phyloP scores from a whole-genome alignment of 1,140 invertebrate genomes.

The Papilio polyxenes region DNA sequence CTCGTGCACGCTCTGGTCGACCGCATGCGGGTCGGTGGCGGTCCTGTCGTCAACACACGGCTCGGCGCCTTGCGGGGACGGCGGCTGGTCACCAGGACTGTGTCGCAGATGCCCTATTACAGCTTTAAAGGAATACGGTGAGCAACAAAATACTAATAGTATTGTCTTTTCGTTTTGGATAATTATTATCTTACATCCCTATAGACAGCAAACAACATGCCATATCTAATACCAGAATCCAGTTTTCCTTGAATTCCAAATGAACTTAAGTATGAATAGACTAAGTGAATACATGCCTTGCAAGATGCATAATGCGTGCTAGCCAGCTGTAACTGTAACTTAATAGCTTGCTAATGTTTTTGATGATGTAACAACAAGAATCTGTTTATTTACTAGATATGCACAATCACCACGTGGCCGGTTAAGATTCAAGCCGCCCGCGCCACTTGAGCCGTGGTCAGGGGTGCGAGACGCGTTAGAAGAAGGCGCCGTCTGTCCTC shows the following conservation, averaged over 20 bases:
- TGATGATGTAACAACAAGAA: not conserved
- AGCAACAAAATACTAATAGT: not conserved
- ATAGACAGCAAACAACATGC: too few relatives aligned
- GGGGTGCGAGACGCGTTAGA: constrained; percentile 82
- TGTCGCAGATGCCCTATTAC: constrained; percentile 79
- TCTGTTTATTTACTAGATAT: constrained; percentile 60
- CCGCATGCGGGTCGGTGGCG: constrained; percentile 78
- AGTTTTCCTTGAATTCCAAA: too few relatives aligned
- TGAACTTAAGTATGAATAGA: too few relatives aligned
- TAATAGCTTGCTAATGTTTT: not conserved
- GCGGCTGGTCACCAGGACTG: constrained; percentile 78
- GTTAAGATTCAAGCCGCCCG: constrained; percentile 80
- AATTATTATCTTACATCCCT: too few relatives aligned
- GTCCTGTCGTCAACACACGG: constrained; percentile 71
- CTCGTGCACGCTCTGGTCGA: constrained; percentile 77
- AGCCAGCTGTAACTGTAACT: not conserved
- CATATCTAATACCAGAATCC: too few relatives aligned
- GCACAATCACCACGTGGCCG: constrained; percentile 74
- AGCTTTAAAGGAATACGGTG: constrained; percentile 82
- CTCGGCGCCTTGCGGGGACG: constrained; percentile 80
- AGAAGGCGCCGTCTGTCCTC: constrained; percentile 82
- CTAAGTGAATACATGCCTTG: too few relatives aligned
- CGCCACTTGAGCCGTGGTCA: constrained; percentile 82
- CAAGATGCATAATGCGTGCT: too few relatives aligned
- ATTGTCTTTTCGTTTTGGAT: too few relatives aligned